Evolutionary conservation across 2,797 vertebrate species (phyloP), one percentile per base, ranked within the genome.

Genomic region (Nyctibius grandis): DNA sequence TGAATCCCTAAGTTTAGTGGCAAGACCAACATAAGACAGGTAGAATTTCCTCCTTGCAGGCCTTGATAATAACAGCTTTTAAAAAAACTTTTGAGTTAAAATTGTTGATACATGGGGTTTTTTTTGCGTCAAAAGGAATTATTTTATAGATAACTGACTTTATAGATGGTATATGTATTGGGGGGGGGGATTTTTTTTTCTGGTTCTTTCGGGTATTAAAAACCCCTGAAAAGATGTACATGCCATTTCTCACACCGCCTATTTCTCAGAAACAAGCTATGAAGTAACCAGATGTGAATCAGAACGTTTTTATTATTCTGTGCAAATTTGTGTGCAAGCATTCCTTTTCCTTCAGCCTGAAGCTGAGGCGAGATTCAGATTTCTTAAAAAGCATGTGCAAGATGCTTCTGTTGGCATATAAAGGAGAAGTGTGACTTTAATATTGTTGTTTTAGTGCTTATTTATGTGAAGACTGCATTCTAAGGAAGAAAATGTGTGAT

Each of bases 91-190:
- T 48, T 3, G 3, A 6, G 11, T 70, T 74, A 53, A 57, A 69
- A 14, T 15, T 53, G 25, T 34, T 60, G 10, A 8, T 60, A 12
- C 0, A 1, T 40, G 17, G 1, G n/a, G n/a, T n/a, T n/a, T 0
- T 14, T 60, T 67, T 26, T 7, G 17, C 28, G 87, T 89, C 5
- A 9, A 53, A 85, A 83, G 22, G 20, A 20, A 21, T 53, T 69
- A 18, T 18, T 82, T 65, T 48, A 12, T 31, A 14, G 33, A 11
- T 57, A 77, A 38, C 25, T 63, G 40, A 56, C 21, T 77, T 70
- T 10, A 15, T 40, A 65, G 2, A 3, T 21, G 9, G 17, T 45
- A 20, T 15, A 6, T 54, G 5, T 42, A 5, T 47, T 54, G 26
- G 12, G 7, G 7, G 15, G 7, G 13, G 5, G 3, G 4, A 40